These are phyloP conservation scores for Lichenostomus cassidix DNA, from an alignment of 2,113 vertebrate species.

Conservation along the genomic window DNA sequence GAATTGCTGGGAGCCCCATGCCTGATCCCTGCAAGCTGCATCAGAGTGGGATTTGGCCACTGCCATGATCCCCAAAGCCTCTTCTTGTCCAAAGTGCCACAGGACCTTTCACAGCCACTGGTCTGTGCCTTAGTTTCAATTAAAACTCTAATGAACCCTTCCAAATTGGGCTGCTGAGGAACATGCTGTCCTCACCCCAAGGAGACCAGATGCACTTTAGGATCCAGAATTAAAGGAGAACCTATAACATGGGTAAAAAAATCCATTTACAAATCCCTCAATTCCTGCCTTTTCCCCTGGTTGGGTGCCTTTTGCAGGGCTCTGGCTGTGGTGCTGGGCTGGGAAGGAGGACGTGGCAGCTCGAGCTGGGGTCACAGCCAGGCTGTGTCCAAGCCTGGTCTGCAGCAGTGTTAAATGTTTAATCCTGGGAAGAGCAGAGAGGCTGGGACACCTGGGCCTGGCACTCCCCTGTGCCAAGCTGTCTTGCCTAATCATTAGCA, in stretches of 20 bases:
- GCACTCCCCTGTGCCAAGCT: neutral
- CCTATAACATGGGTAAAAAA: neutral
- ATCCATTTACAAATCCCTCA: neutral
- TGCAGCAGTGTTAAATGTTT: neutral
- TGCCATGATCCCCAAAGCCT: neutral
- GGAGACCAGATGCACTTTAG: neutral
- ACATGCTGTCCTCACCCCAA: neutral
- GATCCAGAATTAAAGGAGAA: neutral
- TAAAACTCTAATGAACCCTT: neutral
- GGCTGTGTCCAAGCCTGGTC: fast-evolving
- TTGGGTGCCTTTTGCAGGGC: neutral
- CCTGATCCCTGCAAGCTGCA: neutral
- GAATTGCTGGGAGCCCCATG: fast-evolving
- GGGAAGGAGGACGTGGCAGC: neutral
- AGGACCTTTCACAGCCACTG: neutral
- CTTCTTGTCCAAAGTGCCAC: neutral
- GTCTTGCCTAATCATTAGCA: neutral
- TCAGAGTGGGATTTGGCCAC: neutral
- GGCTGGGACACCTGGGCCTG: neutral
- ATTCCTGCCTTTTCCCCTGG: neutral
- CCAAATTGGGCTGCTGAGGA: neutral
- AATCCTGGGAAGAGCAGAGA: neutral
- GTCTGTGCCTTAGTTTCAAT: neutral
- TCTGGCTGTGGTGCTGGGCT: neutral
- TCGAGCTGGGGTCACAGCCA: fast-evolving